Evolutionary conservation across 2,888 invertebrate species (phyloP).

Genomic region (Hemaris fuciformis): DNA sequence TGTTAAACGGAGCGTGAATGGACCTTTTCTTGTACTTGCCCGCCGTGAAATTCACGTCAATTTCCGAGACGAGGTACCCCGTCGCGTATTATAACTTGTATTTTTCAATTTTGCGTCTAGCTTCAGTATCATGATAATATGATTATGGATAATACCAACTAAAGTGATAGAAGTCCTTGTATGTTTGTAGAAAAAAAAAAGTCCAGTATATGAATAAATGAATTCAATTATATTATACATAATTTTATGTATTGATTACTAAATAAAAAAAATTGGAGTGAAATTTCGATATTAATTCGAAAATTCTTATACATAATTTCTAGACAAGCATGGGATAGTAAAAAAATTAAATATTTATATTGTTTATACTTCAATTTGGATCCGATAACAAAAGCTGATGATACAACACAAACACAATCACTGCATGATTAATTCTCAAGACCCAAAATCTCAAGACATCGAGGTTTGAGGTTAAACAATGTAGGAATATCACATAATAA

Average conservation of each 20-base stretch:
- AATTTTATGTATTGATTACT: no score
- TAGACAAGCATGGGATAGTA: no score
- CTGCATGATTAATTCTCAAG: not conserved
- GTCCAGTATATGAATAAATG: no score
- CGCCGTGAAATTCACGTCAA: slow-evolving; percentile 38
- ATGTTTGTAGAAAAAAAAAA: no score
- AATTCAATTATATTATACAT: no score
- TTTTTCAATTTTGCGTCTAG: not conserved
- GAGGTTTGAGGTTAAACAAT: not conserved
- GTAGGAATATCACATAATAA: slow-evolving; percentile 26
- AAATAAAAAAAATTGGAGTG: no score
- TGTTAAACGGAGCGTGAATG: slow-evolving; percentile 56
- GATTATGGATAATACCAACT: no score
- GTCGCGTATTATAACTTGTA: not conserved
- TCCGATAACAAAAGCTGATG: not conserved
- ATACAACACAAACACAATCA: not conserved
- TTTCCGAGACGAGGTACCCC: slow-evolving; percentile 23
- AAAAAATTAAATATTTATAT: no score
- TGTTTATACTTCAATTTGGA: not conserved
- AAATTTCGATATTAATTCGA: no score
- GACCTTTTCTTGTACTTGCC: slow-evolving; percentile 48
- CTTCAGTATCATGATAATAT: no score
- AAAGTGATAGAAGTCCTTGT: no score
- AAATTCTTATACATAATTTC: no score
- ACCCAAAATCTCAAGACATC: not conserved